A percentile compares a stretch with the other conserved stretches of the same genome.
phyloP scores from a whole-genome alignment of 1,140 invertebrate species.

The Drosophila kurseongensis region DNA sequence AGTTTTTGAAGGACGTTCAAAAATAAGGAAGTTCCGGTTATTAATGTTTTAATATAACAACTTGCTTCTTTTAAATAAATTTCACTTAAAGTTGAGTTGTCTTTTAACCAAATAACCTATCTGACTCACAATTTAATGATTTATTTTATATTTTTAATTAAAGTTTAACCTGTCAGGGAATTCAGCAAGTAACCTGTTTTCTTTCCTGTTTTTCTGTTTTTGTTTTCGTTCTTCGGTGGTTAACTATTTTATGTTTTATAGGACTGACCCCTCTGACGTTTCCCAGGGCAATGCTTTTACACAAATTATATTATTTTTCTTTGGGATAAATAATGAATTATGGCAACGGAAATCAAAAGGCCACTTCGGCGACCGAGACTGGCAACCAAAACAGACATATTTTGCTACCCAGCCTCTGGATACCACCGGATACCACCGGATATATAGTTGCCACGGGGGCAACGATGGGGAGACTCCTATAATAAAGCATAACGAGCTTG shows the following conservation, averaged over 20 bases:
- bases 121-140: not conserved
- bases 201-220: not conserved
- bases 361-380: constrained; percentile 49
- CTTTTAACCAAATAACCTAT: too few species aligned
- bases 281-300: constrained; percentile 56
- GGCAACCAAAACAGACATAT: constrained; percentile 35
- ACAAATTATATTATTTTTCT: constrained; percentile 76
- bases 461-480: constrained; percentile 8
- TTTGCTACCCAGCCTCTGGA: constrained; percentile 6
- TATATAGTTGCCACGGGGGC: constrained; percentile 43
- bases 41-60: too few species aligned
- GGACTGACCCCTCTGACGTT: constrained; percentile 8
- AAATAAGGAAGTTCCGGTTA: too few species aligned
- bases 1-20: too few species aligned
- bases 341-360: constrained; percentile 70
- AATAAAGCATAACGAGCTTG: constrained; percentile 55
- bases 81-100: too few species aligned
- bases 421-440: not conserved
- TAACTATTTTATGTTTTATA: constrained; percentile 62
- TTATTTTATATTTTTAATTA: not conserved
- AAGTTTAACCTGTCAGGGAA: constrained; percentile 2
- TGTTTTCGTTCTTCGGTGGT: constrained; percentile 35
- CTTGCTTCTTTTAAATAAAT: too few species aligned
- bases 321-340: constrained; percentile 67
- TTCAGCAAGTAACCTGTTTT: not conserved